Conservation (phyloP, 2,888 invertebrate species). For the Aphodius granarius region DNA sequence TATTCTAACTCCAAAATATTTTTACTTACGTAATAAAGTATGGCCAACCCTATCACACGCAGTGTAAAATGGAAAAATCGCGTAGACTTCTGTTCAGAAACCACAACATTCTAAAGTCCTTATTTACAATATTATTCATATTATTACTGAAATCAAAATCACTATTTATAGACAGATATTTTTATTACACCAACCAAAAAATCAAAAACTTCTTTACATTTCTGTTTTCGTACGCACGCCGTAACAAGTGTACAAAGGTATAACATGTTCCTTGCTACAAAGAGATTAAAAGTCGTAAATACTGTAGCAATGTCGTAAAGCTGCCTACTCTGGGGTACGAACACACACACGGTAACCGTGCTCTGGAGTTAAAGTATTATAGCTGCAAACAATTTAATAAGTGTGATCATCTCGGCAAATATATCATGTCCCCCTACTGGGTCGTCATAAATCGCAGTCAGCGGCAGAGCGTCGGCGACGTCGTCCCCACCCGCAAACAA, state of each 20-base stretch:
- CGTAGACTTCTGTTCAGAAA: too few relatives aligned
- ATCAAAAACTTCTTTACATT: too few relatives aligned
- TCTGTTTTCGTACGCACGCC: too few relatives aligned
- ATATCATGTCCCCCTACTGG: slow-evolving; percentile 44
- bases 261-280: neutral
- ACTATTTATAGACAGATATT: too few relatives aligned
- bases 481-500: slow-evolving; percentile 42
- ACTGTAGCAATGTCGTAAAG: neutral
- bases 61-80: too few relatives aligned
- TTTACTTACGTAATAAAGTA: too few relatives aligned
- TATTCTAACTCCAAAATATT: too few relatives aligned
- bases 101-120: too few relatives aligned
- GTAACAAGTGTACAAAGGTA: neutral
- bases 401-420: slow-evolving; percentile 52
- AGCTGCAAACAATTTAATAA: slow-evolving; percentile 53
- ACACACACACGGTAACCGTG: neutral
- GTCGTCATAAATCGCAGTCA: slow-evolving; percentile 53
- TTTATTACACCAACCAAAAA: too few relatives aligned
- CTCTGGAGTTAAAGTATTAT: slow-evolving; percentile 42
- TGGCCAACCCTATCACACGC: too few relatives aligned
- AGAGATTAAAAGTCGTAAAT: neutral
- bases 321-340: neutral
- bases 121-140: too few relatives aligned
- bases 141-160: too few relatives aligned
- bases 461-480: slow-evolving; percentile 40